A percentile compares a stretch with the other conserved stretches of the same genome.
Conservation (phyloP, 2,113 vertebrate species). For the Zosterops borbonicus region DNA sequence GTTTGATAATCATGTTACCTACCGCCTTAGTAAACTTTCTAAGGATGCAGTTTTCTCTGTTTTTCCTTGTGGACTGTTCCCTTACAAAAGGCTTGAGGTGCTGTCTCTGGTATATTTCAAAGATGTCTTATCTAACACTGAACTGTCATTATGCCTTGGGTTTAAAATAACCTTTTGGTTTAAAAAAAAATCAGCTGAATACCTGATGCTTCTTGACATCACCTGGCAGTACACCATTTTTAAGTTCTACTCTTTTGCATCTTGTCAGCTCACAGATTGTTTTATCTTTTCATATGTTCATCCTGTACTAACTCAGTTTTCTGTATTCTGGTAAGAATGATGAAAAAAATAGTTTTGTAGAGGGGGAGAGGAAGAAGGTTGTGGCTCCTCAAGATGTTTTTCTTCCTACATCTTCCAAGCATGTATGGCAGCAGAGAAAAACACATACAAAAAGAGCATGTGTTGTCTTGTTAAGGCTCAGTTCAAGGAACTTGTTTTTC, state of each 20-base stretch:
- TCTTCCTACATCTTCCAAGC: background rate
- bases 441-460: background rate
- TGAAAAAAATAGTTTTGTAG: background rate
- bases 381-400: background rate
- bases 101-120: background rate
- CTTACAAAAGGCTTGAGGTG: background rate
- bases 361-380: background rate
- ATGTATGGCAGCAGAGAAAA: background rate
- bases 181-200: background rate
- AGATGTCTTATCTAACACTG: background rate
- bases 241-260: background rate
- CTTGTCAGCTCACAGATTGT: background rate
- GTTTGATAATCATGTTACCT: background rate
- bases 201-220: background rate
- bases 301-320: background rate
- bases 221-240: background rate
- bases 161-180: background rate
- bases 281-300: background rate
- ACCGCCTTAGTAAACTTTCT: background rate
- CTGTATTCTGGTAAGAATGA: background rate
- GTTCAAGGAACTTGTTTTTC: background rate
- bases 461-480: background rate
- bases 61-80: background rate
- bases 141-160: background rate
- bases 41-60: background rate